Base-by-base conservation (phyloP, 1,140 invertebrate species). In the Drosophila athabasca region DNA sequence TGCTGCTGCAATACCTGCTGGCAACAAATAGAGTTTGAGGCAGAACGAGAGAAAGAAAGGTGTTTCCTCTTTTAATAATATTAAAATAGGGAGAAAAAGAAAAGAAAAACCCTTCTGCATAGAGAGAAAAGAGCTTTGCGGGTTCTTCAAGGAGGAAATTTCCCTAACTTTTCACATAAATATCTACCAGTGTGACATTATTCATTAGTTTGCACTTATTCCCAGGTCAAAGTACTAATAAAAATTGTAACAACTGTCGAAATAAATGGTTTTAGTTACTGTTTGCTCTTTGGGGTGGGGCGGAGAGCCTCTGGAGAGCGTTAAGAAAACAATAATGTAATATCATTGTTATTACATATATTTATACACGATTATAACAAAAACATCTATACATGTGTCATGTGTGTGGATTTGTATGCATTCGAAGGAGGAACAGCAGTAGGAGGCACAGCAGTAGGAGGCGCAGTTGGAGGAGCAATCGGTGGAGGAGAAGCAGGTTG, bases 161-260 rank as follows among this genome's bases (percentile, higher is more conserved):
- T 39, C 3, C 3, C 1, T 1, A 39, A 39, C 31, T 35, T 35
- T 2, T 11, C 9, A 9, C 31, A 31, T 8, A 31, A 0, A 22
- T 46, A 0, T 51, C 17, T 5, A 51, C 49, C 11, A 13, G 4
- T 4, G 29, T 19, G 22, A 53, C 15, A 48, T 46, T 50, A 54
- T 65, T 72, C 51, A 62, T 68, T 57, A 45, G 31, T 15, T 31
- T 6, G 26, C 13, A 17, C 48, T 39, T 53, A 31, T n/a, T 19
- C 0, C 15, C 8, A 13, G 26, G 13, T 11, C 41, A 29, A 50
- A 62, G 31, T 41, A 52, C 35, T 53, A 75, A 75, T 41, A 66
- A 62, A 79, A 79, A 59, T 54, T 41, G 53, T 70, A 60, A 75
- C 71, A 79, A 58, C 71, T 62, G 77, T 76, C 54, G 66, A 76